phyloP scores from a whole-genome alignment of 2,797 vertebrate genomes.

The Gymnocypris eckloni region DNA sequence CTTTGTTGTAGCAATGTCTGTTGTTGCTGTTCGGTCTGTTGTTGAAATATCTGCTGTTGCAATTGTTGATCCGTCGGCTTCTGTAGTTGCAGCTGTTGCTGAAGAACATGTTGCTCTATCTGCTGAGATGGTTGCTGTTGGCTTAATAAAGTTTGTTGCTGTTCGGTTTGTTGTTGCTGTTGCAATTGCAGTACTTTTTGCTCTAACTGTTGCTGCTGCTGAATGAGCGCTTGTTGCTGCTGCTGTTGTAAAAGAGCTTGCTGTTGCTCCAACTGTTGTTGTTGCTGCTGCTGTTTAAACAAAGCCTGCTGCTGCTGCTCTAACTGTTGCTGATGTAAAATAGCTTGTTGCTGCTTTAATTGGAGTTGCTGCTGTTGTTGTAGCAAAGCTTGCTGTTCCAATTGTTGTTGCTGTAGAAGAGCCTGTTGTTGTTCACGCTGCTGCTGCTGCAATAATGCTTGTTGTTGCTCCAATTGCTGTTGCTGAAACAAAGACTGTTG shows the following conservation, averaged over 20 bases:
- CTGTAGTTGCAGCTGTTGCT: constrained; percentile 67
- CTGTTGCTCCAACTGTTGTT: constrained; percentile 55
- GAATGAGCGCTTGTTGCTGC: constrained; percentile 70
- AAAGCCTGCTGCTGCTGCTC: constrained; percentile 68
- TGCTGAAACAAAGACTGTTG: constrained; percentile 56
- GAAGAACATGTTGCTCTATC: constrained; percentile 33
- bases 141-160: constrained; percentile 48
- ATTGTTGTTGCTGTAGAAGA: constrained; percentile 67
- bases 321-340: constrained; percentile 67
- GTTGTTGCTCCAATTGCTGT: constrained; percentile 67
- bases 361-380: constrained; percentile 70
- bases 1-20: constrained; percentile 52
- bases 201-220: constrained; percentile 64
- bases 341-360: constrained; percentile 62
- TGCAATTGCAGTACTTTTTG: constrained; percentile 65
- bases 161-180: constrained; percentile 69
- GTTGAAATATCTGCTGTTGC: constrained; percentile 53
- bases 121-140: constrained; percentile 65
- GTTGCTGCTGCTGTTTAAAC: constrained; percentile 62
- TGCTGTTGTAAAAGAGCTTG: constrained; percentile 65
- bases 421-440: constrained; percentile 70
- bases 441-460: constrained; percentile 68
- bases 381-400: constrained; percentile 60
- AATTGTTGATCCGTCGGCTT: constrained; percentile 55
- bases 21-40: constrained; percentile 55